These are phyloP conservation scores for Drosophila yooni DNA, from an alignment of 2,888 invertebrate genomes.

Conservation along the genomic window DNA sequence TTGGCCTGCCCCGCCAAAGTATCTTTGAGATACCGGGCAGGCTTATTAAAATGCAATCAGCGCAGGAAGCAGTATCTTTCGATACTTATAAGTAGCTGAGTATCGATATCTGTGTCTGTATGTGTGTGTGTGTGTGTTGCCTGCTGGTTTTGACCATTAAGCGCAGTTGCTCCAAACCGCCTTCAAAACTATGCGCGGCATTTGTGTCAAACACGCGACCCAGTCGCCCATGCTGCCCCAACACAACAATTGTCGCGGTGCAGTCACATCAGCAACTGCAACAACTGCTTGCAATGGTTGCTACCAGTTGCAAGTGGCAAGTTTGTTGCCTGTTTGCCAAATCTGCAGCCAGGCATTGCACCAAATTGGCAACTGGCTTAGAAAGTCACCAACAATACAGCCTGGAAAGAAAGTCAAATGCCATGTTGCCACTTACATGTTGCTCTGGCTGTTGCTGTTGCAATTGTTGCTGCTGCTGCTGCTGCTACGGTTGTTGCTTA, in stretches of 20 bases:
- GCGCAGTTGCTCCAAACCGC: constrained; percentile 71
- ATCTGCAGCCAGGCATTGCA: constrained; percentile 61
- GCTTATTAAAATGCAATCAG: constrained; percentile 78
- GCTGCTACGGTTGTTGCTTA: constrained; percentile 28
- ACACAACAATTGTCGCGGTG: constrained; percentile 64
- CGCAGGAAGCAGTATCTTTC: constrained; percentile 63
- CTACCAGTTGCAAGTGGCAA: constrained; percentile 38
- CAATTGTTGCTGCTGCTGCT: constrained; percentile 29
- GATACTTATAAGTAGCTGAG: constrained; percentile 17
- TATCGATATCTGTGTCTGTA: constrained; percentile 17
- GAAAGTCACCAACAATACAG: constrained; percentile 62
- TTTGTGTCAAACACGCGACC: constrained; percentile 81
- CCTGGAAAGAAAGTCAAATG: constrained; percentile 77
- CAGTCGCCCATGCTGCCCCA: constrained; percentile 60
- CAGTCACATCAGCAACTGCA: not conserved
- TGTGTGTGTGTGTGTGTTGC: constrained; percentile 13
- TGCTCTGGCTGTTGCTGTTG: constrained; percentile 45
- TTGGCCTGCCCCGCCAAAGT: constrained; percentile 20
- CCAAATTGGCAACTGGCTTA: constrained; percentile 80
- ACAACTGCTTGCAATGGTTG: constrained; percentile 19
- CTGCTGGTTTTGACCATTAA: constrained; percentile 72
- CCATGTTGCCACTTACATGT: constrained; percentile 63
- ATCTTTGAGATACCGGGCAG: constrained; percentile 51
- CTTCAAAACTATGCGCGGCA: constrained; percentile 79
- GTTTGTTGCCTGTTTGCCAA: constrained; percentile 56